Percentiles rank a stretch among this genome's conserved stretches.
Conservation (phyloP, 2,888 invertebrate species). For the Empis stercorea region DNA sequence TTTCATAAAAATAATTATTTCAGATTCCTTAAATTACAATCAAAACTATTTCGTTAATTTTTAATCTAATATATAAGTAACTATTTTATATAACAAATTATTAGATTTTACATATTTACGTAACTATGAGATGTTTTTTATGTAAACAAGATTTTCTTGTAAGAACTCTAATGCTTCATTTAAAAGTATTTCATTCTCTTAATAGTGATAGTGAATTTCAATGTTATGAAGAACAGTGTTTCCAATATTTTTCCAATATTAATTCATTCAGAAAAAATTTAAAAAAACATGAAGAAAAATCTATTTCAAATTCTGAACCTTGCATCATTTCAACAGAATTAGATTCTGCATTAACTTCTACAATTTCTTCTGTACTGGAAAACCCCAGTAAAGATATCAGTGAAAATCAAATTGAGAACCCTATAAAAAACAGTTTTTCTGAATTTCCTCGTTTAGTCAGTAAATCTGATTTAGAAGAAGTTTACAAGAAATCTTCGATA, state of each 20-base stretch:
- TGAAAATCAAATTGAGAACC: background rate
- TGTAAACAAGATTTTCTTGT: background rate
- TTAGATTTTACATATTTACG: too few species aligned
- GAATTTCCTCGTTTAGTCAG: background rate
- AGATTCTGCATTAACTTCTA: too few species aligned
- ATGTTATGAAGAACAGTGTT: slow-evolving; percentile 1
- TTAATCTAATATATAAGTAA: background rate
- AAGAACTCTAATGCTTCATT: slow-evolving; percentile 1
- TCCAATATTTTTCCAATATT: slow-evolving; percentile 1
- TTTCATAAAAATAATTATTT: too few species aligned
- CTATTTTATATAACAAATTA: too few species aligned
- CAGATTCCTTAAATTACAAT: too few species aligned
- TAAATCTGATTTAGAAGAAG: slow-evolving; percentile 1
- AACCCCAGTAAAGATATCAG: background rate
- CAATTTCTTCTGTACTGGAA: background rate
- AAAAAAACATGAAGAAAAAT: background rate
- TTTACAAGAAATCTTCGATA: background rate
- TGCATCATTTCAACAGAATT: background rate
- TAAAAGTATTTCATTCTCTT: slow-evolving; percentile 2
- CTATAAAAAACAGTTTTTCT: background rate
- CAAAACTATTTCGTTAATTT: too few species aligned
- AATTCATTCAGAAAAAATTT: background rate
- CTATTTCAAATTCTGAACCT: background rate
- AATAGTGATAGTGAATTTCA: slow-evolving; percentile 1
- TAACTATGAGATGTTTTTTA: background rate